Conservation (phyloP, 1,140 invertebrate genomes). For the Sminthurides bifidus region DNA sequence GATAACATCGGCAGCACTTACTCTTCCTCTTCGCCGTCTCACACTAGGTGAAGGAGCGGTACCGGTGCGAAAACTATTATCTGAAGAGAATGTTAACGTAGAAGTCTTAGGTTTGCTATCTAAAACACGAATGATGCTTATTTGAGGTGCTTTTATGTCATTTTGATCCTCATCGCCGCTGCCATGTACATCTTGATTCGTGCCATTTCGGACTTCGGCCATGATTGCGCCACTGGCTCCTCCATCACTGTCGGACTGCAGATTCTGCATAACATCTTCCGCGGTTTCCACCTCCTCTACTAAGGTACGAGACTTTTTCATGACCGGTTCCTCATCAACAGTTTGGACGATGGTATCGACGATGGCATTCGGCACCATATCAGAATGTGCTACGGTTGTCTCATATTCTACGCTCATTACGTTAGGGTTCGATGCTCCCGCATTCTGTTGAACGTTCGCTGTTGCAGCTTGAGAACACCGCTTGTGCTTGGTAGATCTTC, state of each 20-base stretch:
- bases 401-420: conserved; percentile 2
- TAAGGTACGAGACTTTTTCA: neutral
- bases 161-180: neutral
- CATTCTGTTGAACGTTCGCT: neutral
- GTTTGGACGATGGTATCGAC: neutral
- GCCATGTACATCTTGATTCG: neutral
- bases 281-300: neutral
- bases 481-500: conserved; percentile 11
- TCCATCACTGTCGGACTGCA: neutral
- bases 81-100: neutral
- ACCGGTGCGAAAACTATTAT: too few species aligned
- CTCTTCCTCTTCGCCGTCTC: neutral
- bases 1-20: conserved; percentile 15
- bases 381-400: neutral
- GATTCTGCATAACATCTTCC: neutral
- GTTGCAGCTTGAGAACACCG: neutral
- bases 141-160: neutral
- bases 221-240: neutral
- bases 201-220: neutral
- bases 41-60: too few species aligned
- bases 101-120: neutral
- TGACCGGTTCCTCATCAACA: neutral
- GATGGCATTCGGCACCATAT: neutral
- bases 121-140: conserved; percentile 2
- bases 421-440: neutral